Base-by-base conservation (phyloP, 2,888 invertebrate genomes). In the Rhamnusium bicolor region DNA sequence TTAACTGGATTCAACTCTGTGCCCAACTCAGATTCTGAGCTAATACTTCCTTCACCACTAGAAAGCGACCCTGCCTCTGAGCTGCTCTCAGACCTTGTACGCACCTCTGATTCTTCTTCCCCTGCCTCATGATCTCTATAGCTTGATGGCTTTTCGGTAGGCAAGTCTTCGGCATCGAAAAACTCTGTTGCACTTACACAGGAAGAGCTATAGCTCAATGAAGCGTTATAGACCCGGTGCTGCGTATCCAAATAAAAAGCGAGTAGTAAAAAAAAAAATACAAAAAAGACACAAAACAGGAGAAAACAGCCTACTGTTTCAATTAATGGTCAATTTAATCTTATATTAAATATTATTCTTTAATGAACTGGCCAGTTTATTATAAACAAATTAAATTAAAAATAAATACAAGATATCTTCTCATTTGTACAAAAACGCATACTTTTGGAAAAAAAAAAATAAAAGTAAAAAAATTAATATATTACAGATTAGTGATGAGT, bases 111-210 rank as follows among this genome's bases (percentile, higher is more conserved):
- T 78, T 87, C 86, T 71, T 86, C 85, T 54, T 83, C 84, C 14
- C 83, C 86, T 32, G 73, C 58, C 67, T 76, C 69, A 12, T 73
- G 74, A 49, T 77, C 61, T 12, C 76, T 29, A 49, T 69, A 40
- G 49, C 56, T n/a, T 62, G 69, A 46, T 47, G 69, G 63, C 19
- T 77, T 76, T 29, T 83, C 83, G 27, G 76, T 73, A 8, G 85
- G 84, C 49, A 90, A 86, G 79, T 94, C 95, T 84, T 94, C 94
- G 0, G 95, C 95, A 87, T 95, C 95, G 85, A 94, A 95, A 89
- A 95, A 95, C 87, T 95, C 94, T 0, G 93, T 93, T 0, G 93
- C 93, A 71, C 93, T 93, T 21, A 94, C 91, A 81, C 94, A 93
- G 0, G 94, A 94, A 21, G 94, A 94, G 84, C 94, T 94, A 87